A percentile compares a stretch with the other conserved stretches of the same genome.
Evolutionary conservation across 2,797 vertebrate species (phyloP).

Genomic region (Apogon hyalosoma): DNA sequence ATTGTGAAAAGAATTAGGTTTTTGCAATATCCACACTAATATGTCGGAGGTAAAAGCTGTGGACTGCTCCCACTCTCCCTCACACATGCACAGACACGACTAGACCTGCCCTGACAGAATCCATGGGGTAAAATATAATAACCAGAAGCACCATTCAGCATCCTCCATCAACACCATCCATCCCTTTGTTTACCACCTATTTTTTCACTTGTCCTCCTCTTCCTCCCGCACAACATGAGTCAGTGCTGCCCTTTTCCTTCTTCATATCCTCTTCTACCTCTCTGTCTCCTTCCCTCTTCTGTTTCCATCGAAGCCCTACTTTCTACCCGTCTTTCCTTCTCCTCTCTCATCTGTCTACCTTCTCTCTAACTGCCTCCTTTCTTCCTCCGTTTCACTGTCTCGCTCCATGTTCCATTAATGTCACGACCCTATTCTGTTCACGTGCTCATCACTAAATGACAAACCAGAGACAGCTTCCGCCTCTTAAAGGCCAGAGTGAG

Average conservation of each 20-base stretch:
- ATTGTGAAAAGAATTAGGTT: too few relatives aligned
- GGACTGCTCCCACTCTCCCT: neutral
- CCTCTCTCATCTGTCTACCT: neutral
- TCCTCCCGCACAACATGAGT: too few relatives aligned
- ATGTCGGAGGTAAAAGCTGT: too few relatives aligned
- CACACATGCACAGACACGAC: conserved; percentile 4
- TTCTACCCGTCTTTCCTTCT: neutral
- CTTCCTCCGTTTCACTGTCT: conserved; percentile 2
- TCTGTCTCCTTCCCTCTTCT: neutral
- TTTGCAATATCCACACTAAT: too few relatives aligned
- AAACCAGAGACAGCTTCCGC: conserved; percentile 74
- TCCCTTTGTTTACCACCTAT: conserved; percentile 58
- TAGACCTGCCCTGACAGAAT: conserved; percentile 34
- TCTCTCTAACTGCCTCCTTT: neutral
- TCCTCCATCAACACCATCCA: conserved; percentile 50
- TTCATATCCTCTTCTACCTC: conserved; percentile 1
- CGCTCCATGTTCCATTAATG: conserved; percentile 46
- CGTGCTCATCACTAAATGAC: conserved; percentile 80
- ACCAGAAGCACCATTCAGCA: conserved; percentile 51
- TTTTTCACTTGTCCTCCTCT: conserved; percentile 18
- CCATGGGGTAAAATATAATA: conserved; percentile 56
- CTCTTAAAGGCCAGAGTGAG: conserved; percentile 77
- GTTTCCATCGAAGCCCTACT: neutral
- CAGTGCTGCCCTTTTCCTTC: neutral
- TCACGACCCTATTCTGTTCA: conserved; percentile 72